phyloP scores from a whole-genome alignment of 2,797 vertebrate species.

The Gallirallus australis region DNA sequence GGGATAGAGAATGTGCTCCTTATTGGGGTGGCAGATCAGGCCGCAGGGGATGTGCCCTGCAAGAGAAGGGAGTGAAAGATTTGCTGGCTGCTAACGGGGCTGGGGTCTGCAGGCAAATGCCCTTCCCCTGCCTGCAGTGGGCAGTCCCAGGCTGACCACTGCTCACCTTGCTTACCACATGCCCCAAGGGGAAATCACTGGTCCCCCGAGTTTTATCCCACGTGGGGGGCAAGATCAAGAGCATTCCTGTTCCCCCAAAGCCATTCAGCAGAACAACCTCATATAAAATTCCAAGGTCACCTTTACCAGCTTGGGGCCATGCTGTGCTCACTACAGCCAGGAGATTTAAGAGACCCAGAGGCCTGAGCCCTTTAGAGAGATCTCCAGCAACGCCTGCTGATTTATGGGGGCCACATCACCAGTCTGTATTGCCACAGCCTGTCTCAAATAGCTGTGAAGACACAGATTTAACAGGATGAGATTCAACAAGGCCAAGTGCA shows the following conservation, averaged over 20 bases:
- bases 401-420: background rate
- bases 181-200: background rate
- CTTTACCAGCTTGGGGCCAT: accelerated
- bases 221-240: background rate
- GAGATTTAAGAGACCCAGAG: background rate
- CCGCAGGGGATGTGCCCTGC: conserved; percentile 85
- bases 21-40: conserved; percentile 87
- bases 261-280: background rate
- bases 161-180: accelerated
- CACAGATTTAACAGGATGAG: too few relatives aligned
- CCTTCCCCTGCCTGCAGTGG: background rate
- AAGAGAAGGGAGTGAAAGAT: background rate
- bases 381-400: background rate
- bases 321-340: background rate
- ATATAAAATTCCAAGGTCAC: background rate
- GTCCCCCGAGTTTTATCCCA: background rate
- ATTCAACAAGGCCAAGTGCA: too few relatives aligned
- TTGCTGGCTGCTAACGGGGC: background rate
- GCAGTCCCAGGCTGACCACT: accelerated
- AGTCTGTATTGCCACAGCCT: background rate
- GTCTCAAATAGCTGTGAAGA: background rate
- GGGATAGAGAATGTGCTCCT: conserved; percentile 88
- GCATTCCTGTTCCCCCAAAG: background rate
- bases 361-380: too few relatives aligned
- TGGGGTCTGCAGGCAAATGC: background rate